Evolutionary conservation across 92 coral and sea anemone genomes (phyloP), one percentile per base, ranked within the genome.

Genomic region (Siderastrea radians): DNA sequence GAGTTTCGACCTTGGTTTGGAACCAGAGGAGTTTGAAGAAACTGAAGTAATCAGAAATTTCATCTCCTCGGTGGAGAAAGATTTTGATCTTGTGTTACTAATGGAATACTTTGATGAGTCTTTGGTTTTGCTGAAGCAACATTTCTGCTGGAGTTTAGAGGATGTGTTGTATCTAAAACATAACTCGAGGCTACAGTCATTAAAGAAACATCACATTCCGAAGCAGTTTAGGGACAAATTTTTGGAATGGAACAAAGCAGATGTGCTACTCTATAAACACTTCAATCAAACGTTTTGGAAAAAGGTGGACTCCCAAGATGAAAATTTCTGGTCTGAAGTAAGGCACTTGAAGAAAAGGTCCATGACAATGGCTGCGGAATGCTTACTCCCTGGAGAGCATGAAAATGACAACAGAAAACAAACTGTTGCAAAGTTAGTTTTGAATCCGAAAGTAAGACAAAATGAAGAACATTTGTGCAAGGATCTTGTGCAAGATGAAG

Each of bases 101-200:
- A 61, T 90, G 54, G 93, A 84, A 49, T 89, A 88, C 54, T 73
- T 92, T 50, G 92, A 92, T 50, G 95, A 92, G 72, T 92, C 95
- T 16, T 61, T 92, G 68, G 79, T 85, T 6, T 51, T 92, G 59
- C 83, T 92, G 63, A 92, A 89, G 79, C 87, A 47, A 6, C 69
- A 55, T 7, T 62, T 92, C 58, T 89, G 92, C 59, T 92, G 95
- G 95, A 84, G 85, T 49, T 51, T 89, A 26, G 74, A 81, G 62
- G 95, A 92, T 54, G 61, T 92, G 26, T 59, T 85, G 2, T 80
- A 87, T 19, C 17, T 87, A 26, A 87, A 62, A 62, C 90, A 87
- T 61, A 87, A 87, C 50, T 69, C 80, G 0, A 72, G 90, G 57
- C 8, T 87, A 15, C 79, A 12, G 7, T 47, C 74, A 5, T 78